Evolutionary conservation across 1,140 invertebrate genomes (phyloP).

Genomic region (Rhyacophila brunnea): DNA sequence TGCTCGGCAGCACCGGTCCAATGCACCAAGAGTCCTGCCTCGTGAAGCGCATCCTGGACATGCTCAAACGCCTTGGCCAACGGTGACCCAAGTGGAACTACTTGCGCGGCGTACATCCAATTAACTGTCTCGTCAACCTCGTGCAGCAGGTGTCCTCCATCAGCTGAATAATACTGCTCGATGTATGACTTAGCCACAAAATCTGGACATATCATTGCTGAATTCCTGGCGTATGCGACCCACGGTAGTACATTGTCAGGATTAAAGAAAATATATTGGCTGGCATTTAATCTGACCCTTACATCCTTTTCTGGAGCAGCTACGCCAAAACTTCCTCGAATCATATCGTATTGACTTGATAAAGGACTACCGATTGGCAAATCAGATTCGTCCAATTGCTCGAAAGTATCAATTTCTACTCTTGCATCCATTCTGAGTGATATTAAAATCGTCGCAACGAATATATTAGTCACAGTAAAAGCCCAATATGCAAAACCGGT

Average conservation of each 20-base stretch:
- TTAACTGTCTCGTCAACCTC: slow-evolving; percentile 17
- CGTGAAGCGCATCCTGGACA: slow-evolving; percentile 5
- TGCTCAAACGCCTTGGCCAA: slow-evolving; percentile 5
- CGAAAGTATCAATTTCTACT: slow-evolving; percentile 17
- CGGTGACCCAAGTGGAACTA: slow-evolving; percentile 13
- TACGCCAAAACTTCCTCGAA: neutral
- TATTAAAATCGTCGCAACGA: slow-evolving; percentile 9
- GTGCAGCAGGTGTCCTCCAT: slow-evolving; percentile 16
- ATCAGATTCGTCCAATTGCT: slow-evolving; percentile 16
- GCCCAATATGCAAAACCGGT: slow-evolving; percentile 9
- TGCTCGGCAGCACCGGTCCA: slow-evolving; percentile 7
- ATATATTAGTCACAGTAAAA: slow-evolving; percentile 17
- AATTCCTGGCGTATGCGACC: slow-evolving; percentile 1
- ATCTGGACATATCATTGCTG: slow-evolving; percentile 13
- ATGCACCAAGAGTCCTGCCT: slow-evolving; percentile 16
- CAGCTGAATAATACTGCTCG: slow-evolving; percentile 1
- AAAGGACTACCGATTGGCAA: slow-evolving; percentile 7
- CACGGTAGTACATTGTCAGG: neutral
- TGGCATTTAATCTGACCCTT: slow-evolving; percentile 1
- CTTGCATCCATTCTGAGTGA: neutral
- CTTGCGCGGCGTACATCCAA: slow-evolving; percentile 12
- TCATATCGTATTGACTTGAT: neutral
- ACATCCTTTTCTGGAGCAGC: neutral
- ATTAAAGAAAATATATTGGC: slow-evolving; percentile 10
- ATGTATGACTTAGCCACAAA: slow-evolving; percentile 4